Percentiles rank a stretch among this genome's conserved stretches.
Evolutionary conservation across 2,113 vertebrate genomes (phyloP).

Genomic region (Bombycilla garrulus): DNA sequence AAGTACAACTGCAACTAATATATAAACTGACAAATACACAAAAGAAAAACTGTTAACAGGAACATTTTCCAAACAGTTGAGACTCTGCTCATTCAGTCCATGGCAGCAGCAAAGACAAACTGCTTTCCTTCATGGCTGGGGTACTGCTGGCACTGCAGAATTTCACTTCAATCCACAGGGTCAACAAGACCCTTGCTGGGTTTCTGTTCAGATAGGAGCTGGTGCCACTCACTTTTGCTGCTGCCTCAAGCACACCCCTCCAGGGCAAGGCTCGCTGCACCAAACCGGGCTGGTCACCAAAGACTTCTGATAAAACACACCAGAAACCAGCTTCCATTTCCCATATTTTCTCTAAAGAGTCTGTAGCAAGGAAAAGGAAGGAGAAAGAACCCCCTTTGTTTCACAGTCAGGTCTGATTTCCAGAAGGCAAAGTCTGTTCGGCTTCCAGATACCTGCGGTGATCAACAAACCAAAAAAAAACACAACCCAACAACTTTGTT

Average conservation of each 20-base stretch:
- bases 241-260: background rate
- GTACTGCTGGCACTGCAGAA: slow-evolving; percentile 15
- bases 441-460: slow-evolving; percentile 66
- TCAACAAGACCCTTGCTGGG: background rate
- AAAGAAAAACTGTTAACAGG: slow-evolving; percentile 52
- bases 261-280: background rate
- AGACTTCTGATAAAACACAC: background rate
- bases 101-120: slow-evolving; percentile 2
- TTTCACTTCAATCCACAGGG: slow-evolving; percentile 35
- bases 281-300: background rate
- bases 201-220: background rate
- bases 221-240: background rate
- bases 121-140: background rate
- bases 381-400: slow-evolving; percentile 22
- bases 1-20: slow-evolving; percentile 71
- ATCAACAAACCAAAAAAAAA: slow-evolving; percentile 53
- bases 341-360: background rate
- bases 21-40: slow-evolving; percentile 65
- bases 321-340: background rate
- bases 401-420: slow-evolving; percentile 46
- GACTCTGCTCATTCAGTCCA: background rate
- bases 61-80: slow-evolving; percentile 32
- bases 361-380: background rate
- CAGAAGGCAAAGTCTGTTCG: slow-evolving; percentile 59
- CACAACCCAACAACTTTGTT: slow-evolving; percentile 43